phyloP scores from a whole-genome alignment of 2,113 vertebrate genomes.

The Acanthochromis polyacanthus region DNA sequence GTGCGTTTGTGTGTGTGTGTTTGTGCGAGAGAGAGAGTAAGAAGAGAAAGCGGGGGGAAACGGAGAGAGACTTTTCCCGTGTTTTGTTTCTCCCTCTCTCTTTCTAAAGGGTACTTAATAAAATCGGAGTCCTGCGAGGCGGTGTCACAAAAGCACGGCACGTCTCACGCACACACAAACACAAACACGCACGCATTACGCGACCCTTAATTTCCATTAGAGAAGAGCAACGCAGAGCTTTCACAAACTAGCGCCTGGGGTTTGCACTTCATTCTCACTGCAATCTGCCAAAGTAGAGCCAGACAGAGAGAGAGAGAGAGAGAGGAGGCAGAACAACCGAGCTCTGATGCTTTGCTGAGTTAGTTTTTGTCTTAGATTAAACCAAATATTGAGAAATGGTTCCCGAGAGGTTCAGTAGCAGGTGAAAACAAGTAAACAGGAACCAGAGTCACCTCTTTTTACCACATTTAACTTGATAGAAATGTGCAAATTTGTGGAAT shows the following conservation, averaged over 20 bases:
- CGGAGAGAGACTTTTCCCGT: constrained; percentile 76
- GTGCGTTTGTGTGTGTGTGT: constrained; percentile 18
- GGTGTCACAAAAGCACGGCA: constrained; percentile 78
- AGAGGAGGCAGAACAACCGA: background rate
- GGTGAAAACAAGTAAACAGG: too few relatives aligned
- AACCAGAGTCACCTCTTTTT: too few relatives aligned
- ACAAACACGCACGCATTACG: constrained; percentile 17
- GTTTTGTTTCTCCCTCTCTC: constrained; percentile 81
- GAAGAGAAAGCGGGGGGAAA: constrained; percentile 9
- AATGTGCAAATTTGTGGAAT: too few relatives aligned
- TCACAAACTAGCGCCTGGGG: constrained; percentile 76
- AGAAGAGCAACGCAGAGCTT: constrained; percentile 69
- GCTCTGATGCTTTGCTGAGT: background rate
- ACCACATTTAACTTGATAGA: too few relatives aligned
- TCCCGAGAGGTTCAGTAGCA: background rate
- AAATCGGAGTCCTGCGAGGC: constrained; percentile 81
- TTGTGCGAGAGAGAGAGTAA: background rate
- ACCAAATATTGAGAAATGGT: background rate
- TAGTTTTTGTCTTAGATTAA: background rate
- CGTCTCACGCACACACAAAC: constrained; percentile 24
- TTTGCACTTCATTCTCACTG: constrained; percentile 78
- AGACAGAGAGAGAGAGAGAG: constrained; percentile 18
- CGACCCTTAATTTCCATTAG: constrained; percentile 75
- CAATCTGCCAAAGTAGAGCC: constrained; percentile 68
- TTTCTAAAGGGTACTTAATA: constrained; percentile 86